Evolutionary conservation across 2,888 invertebrate species (phyloP).

Genomic region (Xiphydria camelus): DNA sequence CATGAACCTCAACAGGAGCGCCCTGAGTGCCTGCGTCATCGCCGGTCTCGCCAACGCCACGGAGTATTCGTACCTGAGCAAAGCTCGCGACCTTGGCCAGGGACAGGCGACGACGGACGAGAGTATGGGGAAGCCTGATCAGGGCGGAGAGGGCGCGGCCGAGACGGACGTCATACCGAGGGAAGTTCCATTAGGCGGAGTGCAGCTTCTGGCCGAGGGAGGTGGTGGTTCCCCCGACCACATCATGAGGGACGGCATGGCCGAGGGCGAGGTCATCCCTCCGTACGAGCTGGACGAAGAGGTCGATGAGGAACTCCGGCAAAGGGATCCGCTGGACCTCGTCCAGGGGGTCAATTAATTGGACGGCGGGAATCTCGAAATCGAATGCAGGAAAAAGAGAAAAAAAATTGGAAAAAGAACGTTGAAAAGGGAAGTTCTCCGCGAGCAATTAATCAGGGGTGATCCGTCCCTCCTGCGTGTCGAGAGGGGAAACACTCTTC

Average conservation of each 20-base stretch:
- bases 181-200: conserved; percentile 6
- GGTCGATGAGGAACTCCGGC: conserved; percentile 6
- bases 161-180: conserved; percentile 20
- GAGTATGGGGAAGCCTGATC: conserved; percentile 29
- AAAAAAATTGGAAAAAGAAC: not conserved
- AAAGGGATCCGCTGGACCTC: conserved; percentile 9
- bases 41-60: conserved; percentile 70
- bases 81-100: conserved; percentile 39
- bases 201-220: conserved; percentile 14
- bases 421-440: not conserved
- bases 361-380: not conserved
- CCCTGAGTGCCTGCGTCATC: conserved; percentile 78
- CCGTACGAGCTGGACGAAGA: too few species aligned
- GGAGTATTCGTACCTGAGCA: conserved; percentile 64
- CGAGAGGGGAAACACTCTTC: too few species aligned
- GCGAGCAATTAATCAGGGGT: too few species aligned
- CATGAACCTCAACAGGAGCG: conserved; percentile 82
- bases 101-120: conserved; percentile 33
- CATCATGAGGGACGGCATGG: conserved; percentile 31
- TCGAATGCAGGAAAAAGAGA: not conserved
- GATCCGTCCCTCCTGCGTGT: too few species aligned
- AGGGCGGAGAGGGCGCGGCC: conserved; percentile 25
- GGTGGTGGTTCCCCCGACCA: too few species aligned
- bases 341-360: conserved; percentile 5
- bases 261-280: conserved; percentile 22